Conservation (phyloP, 2,113 vertebrate genomes). For the Oryzias woworae region DNA sequence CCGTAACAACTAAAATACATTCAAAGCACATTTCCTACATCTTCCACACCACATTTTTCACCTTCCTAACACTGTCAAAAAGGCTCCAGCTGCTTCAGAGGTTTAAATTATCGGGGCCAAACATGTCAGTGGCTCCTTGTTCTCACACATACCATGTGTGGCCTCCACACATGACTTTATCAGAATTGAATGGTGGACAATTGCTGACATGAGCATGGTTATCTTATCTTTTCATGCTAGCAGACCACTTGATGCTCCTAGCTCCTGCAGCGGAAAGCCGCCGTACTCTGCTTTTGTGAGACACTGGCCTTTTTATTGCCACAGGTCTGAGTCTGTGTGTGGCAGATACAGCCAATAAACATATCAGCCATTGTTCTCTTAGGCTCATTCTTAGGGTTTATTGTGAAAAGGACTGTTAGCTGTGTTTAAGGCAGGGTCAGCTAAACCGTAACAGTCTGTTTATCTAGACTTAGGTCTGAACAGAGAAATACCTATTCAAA, state of each 20-base stretch:
- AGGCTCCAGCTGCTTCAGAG: constrained; percentile 43
- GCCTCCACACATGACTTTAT: constrained; percentile 42
- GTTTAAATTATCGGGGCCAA: constrained; percentile 52
- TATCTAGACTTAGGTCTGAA: constrained; percentile 62
- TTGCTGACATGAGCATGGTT: constrained; percentile 22
- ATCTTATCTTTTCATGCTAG: constrained; percentile 71
- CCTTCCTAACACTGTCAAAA: constrained; percentile 42
- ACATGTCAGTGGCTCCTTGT: constrained; percentile 29
- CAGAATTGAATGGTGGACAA: constrained; percentile 28
- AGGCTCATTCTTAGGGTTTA: constrained; percentile 63
- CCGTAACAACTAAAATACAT: constrained; percentile 61
- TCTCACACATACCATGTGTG: constrained; percentile 32
- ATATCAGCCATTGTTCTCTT: constrained; percentile 68
- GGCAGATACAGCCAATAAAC: constrained; percentile 76
- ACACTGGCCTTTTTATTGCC: constrained; percentile 65
- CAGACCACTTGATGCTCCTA: constrained; percentile 28
- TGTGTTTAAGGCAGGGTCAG: constrained; percentile 50
- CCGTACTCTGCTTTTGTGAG: constrained; percentile 47
- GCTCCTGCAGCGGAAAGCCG: constrained; percentile 31
- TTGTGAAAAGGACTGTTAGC: constrained; percentile 45
- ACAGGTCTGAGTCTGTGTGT: constrained; percentile 64
- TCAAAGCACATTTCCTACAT: constrained; percentile 38
- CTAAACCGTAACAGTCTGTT: constrained; percentile 60
- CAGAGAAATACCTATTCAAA: constrained; percentile 51
- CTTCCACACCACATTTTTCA: constrained; percentile 62